phyloP scores from a whole-genome alignment of 2,113 vertebrate species.

The Vulpes vulpes region DNA sequence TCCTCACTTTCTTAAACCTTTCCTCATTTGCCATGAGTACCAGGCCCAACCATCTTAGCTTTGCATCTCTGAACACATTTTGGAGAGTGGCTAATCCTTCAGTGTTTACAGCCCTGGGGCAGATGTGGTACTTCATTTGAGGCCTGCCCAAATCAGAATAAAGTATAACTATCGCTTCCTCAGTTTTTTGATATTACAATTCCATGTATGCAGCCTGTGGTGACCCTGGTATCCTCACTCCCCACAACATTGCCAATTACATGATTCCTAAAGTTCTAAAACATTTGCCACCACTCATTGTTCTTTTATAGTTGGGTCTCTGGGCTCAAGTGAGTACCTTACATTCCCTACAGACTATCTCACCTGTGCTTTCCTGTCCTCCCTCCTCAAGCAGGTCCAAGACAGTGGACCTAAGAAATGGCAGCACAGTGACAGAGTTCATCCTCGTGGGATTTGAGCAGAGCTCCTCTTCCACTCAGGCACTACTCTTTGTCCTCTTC shows the following conservation, averaged over 20 bases:
- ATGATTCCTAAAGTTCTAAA: background rate
- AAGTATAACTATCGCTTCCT: background rate
- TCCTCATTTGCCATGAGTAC: background rate
- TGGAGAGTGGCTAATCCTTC: background rate
- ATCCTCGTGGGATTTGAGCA: constrained; percentile 65
- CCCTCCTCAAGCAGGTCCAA: background rate
- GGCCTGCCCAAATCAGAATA: background rate
- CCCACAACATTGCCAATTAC: background rate
- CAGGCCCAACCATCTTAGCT: background rate
- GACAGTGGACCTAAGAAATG: background rate
- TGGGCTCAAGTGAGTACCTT: background rate
- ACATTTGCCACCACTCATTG: background rate
- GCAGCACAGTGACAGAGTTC: constrained; percentile 67
- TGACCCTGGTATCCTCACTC: background rate
- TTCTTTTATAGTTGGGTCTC: background rate
- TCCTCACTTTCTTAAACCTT: background rate
- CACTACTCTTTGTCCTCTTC: constrained; percentile 65
- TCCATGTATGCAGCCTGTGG: no score
- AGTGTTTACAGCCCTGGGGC: background rate
- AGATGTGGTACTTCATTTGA: background rate
- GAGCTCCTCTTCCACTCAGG: background rate
- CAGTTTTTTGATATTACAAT: background rate
- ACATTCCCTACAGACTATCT: background rate
- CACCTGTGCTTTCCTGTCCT: background rate
- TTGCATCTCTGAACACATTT: background rate